phyloP scores from a whole-genome alignment of 2,797 vertebrate genomes.

The Pangasius mekongensis region DNA sequence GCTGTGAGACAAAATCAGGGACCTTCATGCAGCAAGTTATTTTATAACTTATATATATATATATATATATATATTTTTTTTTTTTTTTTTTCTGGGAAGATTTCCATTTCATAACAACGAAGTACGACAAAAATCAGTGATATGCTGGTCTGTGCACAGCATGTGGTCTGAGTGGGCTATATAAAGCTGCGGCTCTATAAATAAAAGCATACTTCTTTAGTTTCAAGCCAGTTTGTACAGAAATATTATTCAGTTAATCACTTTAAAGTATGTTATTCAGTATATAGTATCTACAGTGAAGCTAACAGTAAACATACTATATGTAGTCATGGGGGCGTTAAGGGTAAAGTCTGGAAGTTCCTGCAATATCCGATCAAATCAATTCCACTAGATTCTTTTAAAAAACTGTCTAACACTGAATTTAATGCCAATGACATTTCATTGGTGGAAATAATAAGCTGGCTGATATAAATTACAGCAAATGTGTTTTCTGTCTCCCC shows the following conservation, averaged over 20 bases:
- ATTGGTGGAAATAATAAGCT: conserved; percentile 3
- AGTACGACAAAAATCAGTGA: background rate
- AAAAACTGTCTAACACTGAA: background rate
- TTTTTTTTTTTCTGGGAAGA: background rate
- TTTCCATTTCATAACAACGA: background rate
- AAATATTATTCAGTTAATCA: background rate
- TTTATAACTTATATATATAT: no score
- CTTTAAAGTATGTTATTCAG: background rate
- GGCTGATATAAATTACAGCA: conserved; percentile 15
- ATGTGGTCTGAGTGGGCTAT: background rate
- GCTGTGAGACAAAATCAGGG: background rate
- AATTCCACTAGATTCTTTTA: background rate
- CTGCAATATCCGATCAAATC: background rate
- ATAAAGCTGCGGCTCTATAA: background rate
- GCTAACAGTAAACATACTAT: background rate
- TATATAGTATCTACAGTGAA: background rate
- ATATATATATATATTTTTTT: no score
- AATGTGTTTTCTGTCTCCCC: conserved; percentile 13
- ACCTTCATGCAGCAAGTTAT: background rate
- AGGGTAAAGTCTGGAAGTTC: background rate
- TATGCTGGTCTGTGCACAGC: no score
- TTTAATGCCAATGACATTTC: background rate
- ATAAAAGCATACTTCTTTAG: background rate
- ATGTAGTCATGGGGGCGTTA: background rate
- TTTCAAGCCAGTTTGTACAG: background rate